Percentiles rank a stretch among this genome's conserved stretches.
phyloP scores from a whole-genome alignment of 2,888 invertebrate species.

The Eilema sororculum region DNA sequence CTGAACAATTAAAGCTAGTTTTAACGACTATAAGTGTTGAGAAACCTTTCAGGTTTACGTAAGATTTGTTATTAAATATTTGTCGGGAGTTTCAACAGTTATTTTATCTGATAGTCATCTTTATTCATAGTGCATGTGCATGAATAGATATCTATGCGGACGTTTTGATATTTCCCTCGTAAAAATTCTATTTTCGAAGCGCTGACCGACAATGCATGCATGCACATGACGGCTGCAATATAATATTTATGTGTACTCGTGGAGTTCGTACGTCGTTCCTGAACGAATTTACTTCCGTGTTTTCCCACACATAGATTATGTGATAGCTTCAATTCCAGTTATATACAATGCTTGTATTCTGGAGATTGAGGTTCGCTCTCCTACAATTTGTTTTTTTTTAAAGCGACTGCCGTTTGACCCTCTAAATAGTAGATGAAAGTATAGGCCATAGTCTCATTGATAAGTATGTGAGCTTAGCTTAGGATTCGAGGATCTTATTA shows the following conservation, averaged over 20 bases:
- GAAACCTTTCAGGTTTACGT: neutral
- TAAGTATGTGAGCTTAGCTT: too few species aligned
- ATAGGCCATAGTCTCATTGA: too few species aligned
- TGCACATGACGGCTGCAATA: constrained; percentile 44
- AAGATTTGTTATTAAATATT: constrained; percentile 11
- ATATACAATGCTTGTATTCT: too few species aligned
- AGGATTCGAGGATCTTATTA: too few species aligned
- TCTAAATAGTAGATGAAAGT: too few species aligned
- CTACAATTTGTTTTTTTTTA: too few species aligned
- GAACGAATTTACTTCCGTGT: constrained; percentile 16
- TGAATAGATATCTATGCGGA: constrained; percentile 48
- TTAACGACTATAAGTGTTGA: neutral
- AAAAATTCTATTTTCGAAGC: constrained; percentile 49
- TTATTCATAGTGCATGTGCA: constrained; percentile 59
- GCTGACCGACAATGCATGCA: constrained; percentile 49
- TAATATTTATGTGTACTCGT: constrained; percentile 40
- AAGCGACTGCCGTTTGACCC: too few species aligned
- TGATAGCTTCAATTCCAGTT: too few species aligned
- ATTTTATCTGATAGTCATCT: constrained; percentile 34
- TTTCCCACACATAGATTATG: neutral
- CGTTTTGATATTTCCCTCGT: constrained; percentile 44
- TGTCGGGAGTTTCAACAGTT: constrained; percentile 12
- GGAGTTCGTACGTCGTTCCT: constrained; percentile 31
- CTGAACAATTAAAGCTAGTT: neutral
- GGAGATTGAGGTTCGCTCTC: neutral